Base-by-base conservation (phyloP, 1,140 invertebrate genomes). In the Trinorchestia longiramus region DNA sequence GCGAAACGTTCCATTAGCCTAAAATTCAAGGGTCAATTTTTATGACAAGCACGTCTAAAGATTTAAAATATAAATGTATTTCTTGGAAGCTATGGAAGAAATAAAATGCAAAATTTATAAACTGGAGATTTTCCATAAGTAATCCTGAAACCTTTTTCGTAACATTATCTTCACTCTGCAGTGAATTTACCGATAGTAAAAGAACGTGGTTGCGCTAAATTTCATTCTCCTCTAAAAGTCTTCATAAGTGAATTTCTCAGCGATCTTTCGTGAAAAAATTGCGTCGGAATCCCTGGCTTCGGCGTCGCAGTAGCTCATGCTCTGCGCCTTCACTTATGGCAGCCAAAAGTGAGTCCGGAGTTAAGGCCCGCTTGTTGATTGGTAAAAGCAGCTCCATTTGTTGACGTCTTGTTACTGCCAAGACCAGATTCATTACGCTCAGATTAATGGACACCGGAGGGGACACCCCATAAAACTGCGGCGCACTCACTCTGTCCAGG, bases 371-470 rank as follows among this genome's bases (percentile, higher is more conserved):
- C 92, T 42, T 94, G 92, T 94, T 94, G 92, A 94, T 94, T 94
- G 92, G 92, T 94, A 94, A 43, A 45, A 94, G 92, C 92, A 94
- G 92, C 92, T 45, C 92, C 92, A 94, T 94, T 94, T 94, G 92
- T 94, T 94, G 92, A 94, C 92, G 92, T 94, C 92, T 94, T 94
- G 92, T 94, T 94, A 94, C 92, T 94, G 92, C 92, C 92, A 94
- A 47, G 92, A 94, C 92, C 92, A 47, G 92, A 94, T 94, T 94
- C 92, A 94, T 94, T 94, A 94, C 92, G 92, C 44, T 43, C 92
- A 94, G 92, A 90, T 90, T 90, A 90, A 90, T 90, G 88, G 88
- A 90, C 88, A 90, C 41, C 88, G 88, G 36, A 90, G 88, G 43
- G 88, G 88, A 90, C 88, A 90, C 88, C 88, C 88, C 88, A 90